Conservation (phyloP, 1,140 invertebrate species). For the Drosophila orosa region DNA sequence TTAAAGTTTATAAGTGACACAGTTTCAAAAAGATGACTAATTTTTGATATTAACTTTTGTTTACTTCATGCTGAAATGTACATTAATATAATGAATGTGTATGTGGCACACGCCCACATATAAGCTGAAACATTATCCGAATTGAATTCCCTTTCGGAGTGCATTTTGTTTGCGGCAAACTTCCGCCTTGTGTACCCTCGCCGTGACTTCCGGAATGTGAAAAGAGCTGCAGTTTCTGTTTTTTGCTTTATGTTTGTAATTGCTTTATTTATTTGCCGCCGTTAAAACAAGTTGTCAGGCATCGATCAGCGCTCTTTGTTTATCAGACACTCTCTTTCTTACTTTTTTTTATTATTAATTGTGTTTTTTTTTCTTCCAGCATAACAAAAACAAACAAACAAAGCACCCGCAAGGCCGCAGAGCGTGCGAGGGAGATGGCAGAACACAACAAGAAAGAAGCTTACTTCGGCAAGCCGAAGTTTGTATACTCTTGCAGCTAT, state of each 20-base stretch:
- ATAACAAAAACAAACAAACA: slow-evolving; percentile 37
- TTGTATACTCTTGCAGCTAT: neutral
- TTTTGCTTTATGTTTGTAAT: slow-evolving; percentile 19
- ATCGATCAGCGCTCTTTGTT: slow-evolving; percentile 33
- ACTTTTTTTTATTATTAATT: slow-evolving; percentile 31
- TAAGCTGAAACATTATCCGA: too few relatives aligned
- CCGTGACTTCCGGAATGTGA: slow-evolving; percentile 42
- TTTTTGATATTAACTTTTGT: too few relatives aligned
- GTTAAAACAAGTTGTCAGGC: slow-evolving; percentile 26
- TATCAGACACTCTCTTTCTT: slow-evolving; percentile 26
- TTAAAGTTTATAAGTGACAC: too few relatives aligned
- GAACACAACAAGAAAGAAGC: slow-evolving; percentile 9
- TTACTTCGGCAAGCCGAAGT: neutral
- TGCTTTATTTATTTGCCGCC: neutral
- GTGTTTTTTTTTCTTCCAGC: slow-evolving; percentile 23
- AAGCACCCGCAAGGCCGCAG: slow-evolving; percentile 31
- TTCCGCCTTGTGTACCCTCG: slow-evolving; percentile 33
- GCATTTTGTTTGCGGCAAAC: slow-evolving; percentile 25
- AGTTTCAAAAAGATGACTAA: too few relatives aligned
- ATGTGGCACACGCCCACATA: too few relatives aligned
- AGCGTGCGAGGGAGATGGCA: neutral
- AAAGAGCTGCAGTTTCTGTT: slow-evolving; percentile 34
- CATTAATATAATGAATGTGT: too few relatives aligned
- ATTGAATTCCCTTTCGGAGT: neutral
- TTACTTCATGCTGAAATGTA: too few relatives aligned